Evolutionary conservation across 2,113 vertebrate genomes (phyloP), one percentile per base, ranked within the genome.

Genomic region (Silurus meridionalis): DNA sequence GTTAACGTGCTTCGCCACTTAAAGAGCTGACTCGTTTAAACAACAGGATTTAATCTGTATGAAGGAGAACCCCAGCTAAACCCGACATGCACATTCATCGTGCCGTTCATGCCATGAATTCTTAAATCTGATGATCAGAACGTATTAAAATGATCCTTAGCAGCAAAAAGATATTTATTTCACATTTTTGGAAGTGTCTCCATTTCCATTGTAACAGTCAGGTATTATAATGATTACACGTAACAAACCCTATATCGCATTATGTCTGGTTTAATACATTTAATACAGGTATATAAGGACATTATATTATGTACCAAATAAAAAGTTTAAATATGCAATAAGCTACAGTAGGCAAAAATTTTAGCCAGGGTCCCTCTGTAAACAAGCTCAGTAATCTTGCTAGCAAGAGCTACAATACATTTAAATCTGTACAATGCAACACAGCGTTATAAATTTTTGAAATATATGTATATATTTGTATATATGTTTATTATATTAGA

Each of bases 1-100:
- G 71, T 87, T 84, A 72, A 28, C 63, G 72, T 64, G 71, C 64
- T 64, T 53, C 72, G 88, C 83, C 75, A 85, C 81, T 55, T 66
- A 60, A 84, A 82, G n/a, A 37, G 61, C 57, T 72, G 83, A 61
- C 55, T 64, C 64, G 52, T 15, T 55, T 11, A 8, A 64, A 25
- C 66, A 23, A 48, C 7, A 57, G 13, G 63, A 37, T n/a, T 53
- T 64, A 50, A 50, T n/a, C n/a, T 48, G 60, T n/a, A n/a, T 50
- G 60, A 21, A 82, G 55, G n/a, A 53, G n/a, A 6, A 53, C 72
- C 52, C 48, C 9, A 5, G 17, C 19, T 75, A 23, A 52, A 50
- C 71, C n/a, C 17, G 37, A 37, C 37, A 37, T 37, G 28, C 28
- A 1, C 28, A 37, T 37, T 37, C 37, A 37, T 37, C 37, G 37